These are phyloP conservation scores for Cyprinodon tularosa DNA, from an alignment of 2,113 vertebrate species.

Conservation along the genomic window DNA sequence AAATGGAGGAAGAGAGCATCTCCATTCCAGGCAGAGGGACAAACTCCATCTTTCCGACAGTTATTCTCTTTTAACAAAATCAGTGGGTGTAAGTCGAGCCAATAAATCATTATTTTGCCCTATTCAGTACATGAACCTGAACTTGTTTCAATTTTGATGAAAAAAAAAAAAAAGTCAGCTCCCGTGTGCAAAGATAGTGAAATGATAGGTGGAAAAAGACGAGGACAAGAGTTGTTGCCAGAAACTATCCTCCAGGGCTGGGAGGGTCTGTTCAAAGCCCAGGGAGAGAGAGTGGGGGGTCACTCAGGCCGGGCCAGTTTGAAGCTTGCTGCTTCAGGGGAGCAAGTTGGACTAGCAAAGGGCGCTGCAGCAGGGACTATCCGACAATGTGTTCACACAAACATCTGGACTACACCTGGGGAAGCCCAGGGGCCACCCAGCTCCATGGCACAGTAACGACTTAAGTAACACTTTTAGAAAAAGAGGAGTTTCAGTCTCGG, in stretches of 20 bases:
- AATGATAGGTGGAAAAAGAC: conserved; percentile 19
- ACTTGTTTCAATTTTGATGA: conserved; percentile 44
- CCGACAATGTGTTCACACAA: no score
- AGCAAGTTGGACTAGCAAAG: conserved; percentile 67
- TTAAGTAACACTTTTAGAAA: conserved; percentile 1
- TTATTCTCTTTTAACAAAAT: conserved; percentile 57
- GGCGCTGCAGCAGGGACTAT: conserved; percentile 59
- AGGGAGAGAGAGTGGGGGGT: conserved; percentile 40
- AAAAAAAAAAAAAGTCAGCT: conserved; percentile 24
- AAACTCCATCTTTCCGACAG: conserved; percentile 60
- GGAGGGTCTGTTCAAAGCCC: conserved; percentile 46
- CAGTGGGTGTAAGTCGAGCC: conserved; percentile 38
- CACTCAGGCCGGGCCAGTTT: conserved; percentile 71
- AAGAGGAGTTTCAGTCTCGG: conserved; percentile 16
- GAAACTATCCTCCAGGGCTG: conserved; percentile 44
- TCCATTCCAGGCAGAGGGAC: conserved; percentile 49
- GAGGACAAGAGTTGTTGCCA: conserved; percentile 43
- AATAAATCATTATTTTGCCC: conserved; percentile 59
- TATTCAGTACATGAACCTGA: conserved; percentile 41
- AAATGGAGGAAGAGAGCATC: conserved; percentile 20
- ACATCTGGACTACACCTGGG: conserved; percentile 80
- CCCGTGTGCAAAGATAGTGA: conserved; percentile 1
- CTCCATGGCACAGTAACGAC: conserved; percentile 41
- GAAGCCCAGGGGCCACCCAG: conserved; percentile 69
- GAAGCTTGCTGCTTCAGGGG: conserved; percentile 63